Base-by-base conservation (phyloP, 1,140 invertebrate species). In the Zaprionus kolodkinae region DNA sequence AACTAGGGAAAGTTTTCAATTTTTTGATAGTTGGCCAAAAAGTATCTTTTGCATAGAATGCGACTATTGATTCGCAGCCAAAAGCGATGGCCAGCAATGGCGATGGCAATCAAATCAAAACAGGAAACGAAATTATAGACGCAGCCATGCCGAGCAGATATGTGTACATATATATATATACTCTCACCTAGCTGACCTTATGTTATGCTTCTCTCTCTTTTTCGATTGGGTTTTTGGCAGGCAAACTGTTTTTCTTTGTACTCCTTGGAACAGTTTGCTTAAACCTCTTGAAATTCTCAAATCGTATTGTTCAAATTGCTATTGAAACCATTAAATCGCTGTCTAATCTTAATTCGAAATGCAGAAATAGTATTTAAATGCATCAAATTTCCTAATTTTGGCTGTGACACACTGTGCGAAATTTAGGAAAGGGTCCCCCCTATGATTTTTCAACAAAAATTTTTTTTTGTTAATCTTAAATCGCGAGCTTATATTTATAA, bases 1-100 rank as follows among this genome's bases (percentile, higher is more conserved):
- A 62, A 30, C 52, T n/a, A 45, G 25, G 33, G 36, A 21, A 56
- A 43, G 21, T 36, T 68, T 85, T 85, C 72, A 78, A 81, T 79
- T 74, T 74, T 63, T 84, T 85, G 85, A 90, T 81, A 76, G 76
- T 70, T 68, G 52, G 81, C 85, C 85, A 89, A 89, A 90, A 81
- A 85, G 56, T 67, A 73, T 73, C 56, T 27, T 88, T 80, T 77
- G 84, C 84, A 75, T 83, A 79, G 79, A 86, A 73, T 79, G 66
- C 55, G 57, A 74, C 71, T 79, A 85, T 88, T 89, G 85, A 89
- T 85, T 85, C 61, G 68, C 33, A 62, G 78, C 80, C 76, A 77
- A 77, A 55, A 71, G 62, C 21, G 21, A 56, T 55, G 6, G 40
- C 40, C 40, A 43, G 40, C 40, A 7, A 15, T 15, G 35, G 36